Base-by-base conservation (phyloP, 2,797 vertebrate species). In the Sebastes oblongus region DNA sequence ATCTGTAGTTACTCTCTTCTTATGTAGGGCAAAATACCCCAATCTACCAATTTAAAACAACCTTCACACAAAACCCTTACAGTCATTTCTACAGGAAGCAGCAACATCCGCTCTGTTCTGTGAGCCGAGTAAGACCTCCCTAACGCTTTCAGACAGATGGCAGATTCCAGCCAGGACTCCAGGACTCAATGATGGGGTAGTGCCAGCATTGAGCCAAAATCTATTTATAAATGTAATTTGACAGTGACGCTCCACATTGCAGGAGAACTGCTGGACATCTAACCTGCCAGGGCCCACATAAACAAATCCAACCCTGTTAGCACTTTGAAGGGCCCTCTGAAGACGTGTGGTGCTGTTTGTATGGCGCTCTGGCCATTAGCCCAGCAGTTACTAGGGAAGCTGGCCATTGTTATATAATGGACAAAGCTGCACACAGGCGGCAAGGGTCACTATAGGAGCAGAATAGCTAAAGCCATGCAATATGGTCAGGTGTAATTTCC, bases 191-290 rank as follows among this genome's bases (percentile, higher is more conserved):
- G 80, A 91, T 78, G 84, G 82, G 81, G 50, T 52, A 77, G 75
- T 81, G 86, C 82, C 88, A 88, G 77, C 66, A 65, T 50, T 55
- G 68, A 88, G 88, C 84, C 86, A 77, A 88, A 79, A 76, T 90
- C 92, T 94, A 93, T 94, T 94, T 91, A 92, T 93, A 92, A 83
- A 92, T 81, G 58, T 85, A 80, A 93, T 92, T 93, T 90, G 87
- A 93, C 88, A 89, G 85, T 83, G 87, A 92, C 86, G 73, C 71
- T 84, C 64, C 64, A 85, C 86, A 80, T 82, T 79, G 78, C 72
- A 83, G 73, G 74, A 79, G 66, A 81, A 73, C 80, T 82, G 87
- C 83, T 85, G 84, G 88, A 91, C 86, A 79, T 77, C 59, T 34
- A 78, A 81, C 78, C 89, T 89, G 89, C 89, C 88, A 79, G 75